Base-by-base conservation (phyloP, 2,113 vertebrate genomes). In the Laterallus jamaicensis region DNA sequence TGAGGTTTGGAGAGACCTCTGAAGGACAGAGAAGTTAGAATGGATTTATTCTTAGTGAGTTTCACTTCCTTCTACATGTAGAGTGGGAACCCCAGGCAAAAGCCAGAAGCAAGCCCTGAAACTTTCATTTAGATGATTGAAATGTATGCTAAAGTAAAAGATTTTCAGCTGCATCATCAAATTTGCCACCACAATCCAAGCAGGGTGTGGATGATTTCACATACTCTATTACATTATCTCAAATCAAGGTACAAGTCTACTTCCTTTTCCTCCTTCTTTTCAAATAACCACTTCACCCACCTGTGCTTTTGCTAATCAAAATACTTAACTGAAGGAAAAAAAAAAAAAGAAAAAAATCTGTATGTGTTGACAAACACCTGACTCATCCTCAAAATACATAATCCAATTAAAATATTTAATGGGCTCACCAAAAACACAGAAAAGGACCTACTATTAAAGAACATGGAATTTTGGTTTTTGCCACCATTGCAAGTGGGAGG, bases 181-280 rank as follows among this genome's bases (percentile, higher is more conserved):
- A 5, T 86, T 90, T 80, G 84, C 64, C 58, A 78, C 64, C 60
- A 92, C 76, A 64, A 60, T 39, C 32, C 88, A 90, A 86, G 26
- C 66, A 90, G 84, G 95, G 91, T 49, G 90, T 67, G 93, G 91
- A 90, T 92, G 37, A 74, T 90, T 94, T 95, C 82, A 85, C 19
- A 10, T 59, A 63, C 54, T 56, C 49, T 54, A 2, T 26, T 87
- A 66, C 50, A 64, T 52, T 82, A 95, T 91, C 92, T 93, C 56
- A 90, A 90, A 94, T 90, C 88, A 89, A 93, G 44, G 92, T 92
- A 60, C 66, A 88, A 50, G 37, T 35, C 71, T 93, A 58, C 44
- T 95, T 96, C 93, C 91, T 94, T 84, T 96, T 95, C 81, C 63
- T 90, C 50, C 58, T 86, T 22, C n/a, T 90, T 90, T 86, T 82